Evolutionary conservation across 30 jellyfish, hydroid and myxozoan species (phyloP).

Genomic region (Aurelia coerulea): DNA sequence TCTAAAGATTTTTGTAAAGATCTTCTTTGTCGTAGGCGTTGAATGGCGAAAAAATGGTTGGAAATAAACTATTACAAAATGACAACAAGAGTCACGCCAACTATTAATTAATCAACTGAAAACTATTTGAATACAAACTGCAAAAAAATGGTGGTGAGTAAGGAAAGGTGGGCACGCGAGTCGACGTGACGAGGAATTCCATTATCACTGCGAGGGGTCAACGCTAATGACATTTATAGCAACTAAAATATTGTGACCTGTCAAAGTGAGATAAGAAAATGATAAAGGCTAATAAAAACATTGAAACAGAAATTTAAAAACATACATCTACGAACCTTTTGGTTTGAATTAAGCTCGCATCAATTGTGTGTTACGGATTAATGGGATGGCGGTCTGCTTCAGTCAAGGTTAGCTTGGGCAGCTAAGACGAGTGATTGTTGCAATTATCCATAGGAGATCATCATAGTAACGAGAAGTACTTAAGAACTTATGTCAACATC

Average conservation of each 20-base stretch:
- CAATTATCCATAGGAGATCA: constrained; percentile 35
- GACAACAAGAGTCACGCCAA: no score
- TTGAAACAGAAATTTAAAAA: no score
- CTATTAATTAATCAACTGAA: no score
- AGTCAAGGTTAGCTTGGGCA: constrained; percentile 13
- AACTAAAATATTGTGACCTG: background rate
- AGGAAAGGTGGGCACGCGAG: background rate
- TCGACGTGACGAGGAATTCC: background rate
- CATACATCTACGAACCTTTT: no score
- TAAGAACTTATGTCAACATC: constrained; percentile 65
- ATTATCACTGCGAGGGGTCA: constrained; percentile 1
- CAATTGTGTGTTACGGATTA: background rate
- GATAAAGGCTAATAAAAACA: background rate
- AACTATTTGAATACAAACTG: no score
- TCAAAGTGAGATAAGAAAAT: background rate
- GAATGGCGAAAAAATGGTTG: no score
- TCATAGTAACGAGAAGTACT: constrained; percentile 61
- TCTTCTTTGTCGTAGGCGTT: no score
- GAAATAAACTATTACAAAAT: no score
- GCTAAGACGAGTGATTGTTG: constrained; percentile 18
- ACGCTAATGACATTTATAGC: background rate
- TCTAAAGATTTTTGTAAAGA: no score
- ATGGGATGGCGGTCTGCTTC: background rate
- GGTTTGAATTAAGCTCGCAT: no score
- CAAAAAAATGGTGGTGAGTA: no score